These are phyloP conservation scores for Melipona quadrifasciata DNA, from an alignment of 1,140 invertebrate species.

Conservation along the genomic window DNA sequence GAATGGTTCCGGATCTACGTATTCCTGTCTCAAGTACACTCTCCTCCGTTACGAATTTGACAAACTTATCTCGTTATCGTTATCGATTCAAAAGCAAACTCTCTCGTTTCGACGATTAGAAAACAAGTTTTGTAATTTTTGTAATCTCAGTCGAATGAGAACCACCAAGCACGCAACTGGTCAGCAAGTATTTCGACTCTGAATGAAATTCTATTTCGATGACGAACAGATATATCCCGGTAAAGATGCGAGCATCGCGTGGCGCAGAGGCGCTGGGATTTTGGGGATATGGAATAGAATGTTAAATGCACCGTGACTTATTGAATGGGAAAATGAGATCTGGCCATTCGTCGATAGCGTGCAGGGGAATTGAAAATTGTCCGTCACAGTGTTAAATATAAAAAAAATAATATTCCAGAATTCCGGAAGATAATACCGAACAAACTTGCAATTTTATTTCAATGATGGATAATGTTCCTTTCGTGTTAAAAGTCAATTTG, in stretches of 20 bases:
- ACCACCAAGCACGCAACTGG: constrained; percentile 38
- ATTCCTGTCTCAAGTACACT: background rate
- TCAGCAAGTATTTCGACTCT: constrained; percentile 58
- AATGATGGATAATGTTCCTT: background rate
- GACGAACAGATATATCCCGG: constrained; percentile 51
- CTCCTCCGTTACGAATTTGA: background rate
- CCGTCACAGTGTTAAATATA: too few species aligned
- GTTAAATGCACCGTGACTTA: constrained; percentile 72
- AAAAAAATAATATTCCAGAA: too few species aligned
- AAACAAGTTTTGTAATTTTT: background rate
- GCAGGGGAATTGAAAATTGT: constrained; percentile 11
- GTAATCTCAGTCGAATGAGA: constrained; percentile 32
- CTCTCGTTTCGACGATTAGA: background rate
- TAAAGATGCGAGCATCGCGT: constrained; percentile 30
- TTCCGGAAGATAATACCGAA: too few species aligned
- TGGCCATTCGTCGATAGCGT: constrained; percentile 55
- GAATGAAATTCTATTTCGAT: constrained; percentile 66
- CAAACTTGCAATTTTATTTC: background rate
- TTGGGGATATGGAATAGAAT: constrained; percentile 64
- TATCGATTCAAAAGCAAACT: background rate
- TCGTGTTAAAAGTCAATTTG: background rate
- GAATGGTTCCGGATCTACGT: constrained; percentile 4
- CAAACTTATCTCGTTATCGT: background rate
- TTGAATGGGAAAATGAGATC: constrained; percentile 67
- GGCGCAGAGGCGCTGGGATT: constrained; percentile 57